phyloP scores from a whole-genome alignment of 2,888 invertebrate genomes.

The Chloroclysta siterata region DNA sequence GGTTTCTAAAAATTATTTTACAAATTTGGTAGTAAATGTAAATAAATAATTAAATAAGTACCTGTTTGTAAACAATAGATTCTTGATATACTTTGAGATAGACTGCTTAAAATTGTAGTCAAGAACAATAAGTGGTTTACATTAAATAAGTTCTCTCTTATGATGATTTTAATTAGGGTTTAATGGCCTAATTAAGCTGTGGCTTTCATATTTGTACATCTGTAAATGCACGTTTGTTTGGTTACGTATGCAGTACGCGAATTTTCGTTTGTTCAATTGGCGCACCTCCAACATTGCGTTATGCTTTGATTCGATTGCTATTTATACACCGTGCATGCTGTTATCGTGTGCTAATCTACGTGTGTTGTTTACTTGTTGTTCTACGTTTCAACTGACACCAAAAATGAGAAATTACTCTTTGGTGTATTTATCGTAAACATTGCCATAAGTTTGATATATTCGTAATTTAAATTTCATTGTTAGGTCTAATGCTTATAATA shows the following conservation, averaged over 20 bases:
- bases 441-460: background rate
- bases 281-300: conserved; percentile 64
- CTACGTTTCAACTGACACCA: conserved; percentile 17
- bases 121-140: no score
- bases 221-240: conserved; percentile 36
- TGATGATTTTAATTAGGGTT: conserved; percentile 3
- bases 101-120: no score
- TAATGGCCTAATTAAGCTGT: conserved; percentile 12
- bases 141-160: no score
- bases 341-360: conserved; percentile 62
- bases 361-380: conserved; percentile 53
- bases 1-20: no score
- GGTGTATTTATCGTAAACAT: conserved; percentile 6
- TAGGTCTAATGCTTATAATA: background rate
- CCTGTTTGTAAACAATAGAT: background rate
- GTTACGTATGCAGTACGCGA: conserved; percentile 62
- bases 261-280: conserved; percentile 66
- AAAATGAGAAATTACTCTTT: conserved; percentile 12
- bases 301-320: conserved; percentile 68
- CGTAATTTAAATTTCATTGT: background rate
- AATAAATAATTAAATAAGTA: no score
- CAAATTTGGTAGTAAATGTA: no score
- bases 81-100: background rate
- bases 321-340: conserved; percentile 68
- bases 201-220: conserved; percentile 22